Conservation (phyloP, 2,113 vertebrate genomes). For the Xyliphius kryptos region DNA sequence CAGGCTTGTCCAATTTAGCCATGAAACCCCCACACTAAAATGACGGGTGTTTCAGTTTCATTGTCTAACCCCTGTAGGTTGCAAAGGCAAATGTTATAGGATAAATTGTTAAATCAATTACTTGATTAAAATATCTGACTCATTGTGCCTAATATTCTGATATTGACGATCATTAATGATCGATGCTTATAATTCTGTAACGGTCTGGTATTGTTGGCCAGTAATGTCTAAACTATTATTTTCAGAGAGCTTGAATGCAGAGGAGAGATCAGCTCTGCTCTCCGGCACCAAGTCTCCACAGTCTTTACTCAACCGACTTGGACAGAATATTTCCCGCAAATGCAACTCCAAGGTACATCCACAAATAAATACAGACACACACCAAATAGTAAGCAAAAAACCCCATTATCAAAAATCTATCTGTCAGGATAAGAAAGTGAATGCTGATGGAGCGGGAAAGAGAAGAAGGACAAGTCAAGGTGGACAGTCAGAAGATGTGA, state of each 20-base stretch:
- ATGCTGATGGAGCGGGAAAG: slow-evolving; percentile 72
- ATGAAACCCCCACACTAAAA: too few relatives aligned
- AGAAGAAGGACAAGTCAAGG: slow-evolving; percentile 70
- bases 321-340: slow-evolving; percentile 81
- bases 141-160: too few relatives aligned
- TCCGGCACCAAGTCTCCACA: slow-evolving; percentile 78
- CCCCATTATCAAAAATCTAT: slow-evolving; percentile 3
- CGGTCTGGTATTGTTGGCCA: too few relatives aligned
- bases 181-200: not conserved
- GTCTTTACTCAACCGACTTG: slow-evolving; percentile 84
- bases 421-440: slow-evolving; percentile 77
- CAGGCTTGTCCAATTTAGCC: too few relatives aligned
- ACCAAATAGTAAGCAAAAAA: not conserved
- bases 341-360: slow-evolving; percentile 75
- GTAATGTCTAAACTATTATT: too few relatives aligned
- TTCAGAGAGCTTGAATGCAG: slow-evolving; percentile 67
- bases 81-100: too few relatives aligned
- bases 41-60: too few relatives aligned
- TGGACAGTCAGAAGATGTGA: slow-evolving; percentile 70
- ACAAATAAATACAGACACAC: not conserved
- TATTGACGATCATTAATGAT: too few relatives aligned
- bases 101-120: too few relatives aligned
- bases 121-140: too few relatives aligned
- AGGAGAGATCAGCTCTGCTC: slow-evolving; percentile 75
- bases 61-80: too few relatives aligned